Evolutionary conservation across 2,113 vertebrate genomes (phyloP), one percentile per base, ranked within the genome.

Genomic region (Pagrus major): DNA sequence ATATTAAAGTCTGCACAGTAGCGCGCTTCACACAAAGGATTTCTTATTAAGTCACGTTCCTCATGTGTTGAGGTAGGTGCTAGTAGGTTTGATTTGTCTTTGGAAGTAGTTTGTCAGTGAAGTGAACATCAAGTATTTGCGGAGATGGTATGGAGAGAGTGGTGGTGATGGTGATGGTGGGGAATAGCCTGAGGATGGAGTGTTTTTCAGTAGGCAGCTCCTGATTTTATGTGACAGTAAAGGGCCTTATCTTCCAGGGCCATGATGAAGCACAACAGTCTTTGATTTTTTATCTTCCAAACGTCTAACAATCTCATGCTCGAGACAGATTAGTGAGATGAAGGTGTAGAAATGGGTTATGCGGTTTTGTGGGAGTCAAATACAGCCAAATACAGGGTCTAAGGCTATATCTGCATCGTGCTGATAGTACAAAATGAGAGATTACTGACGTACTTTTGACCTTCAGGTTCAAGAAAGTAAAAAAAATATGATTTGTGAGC

Each of bases 191-290:
- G 74, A 66, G 88, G 89, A 85, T 71, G 80, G 84, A 87, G 84
- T 66, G 84, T 89, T 91, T 87, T 90, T 86, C 85, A 84, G 60
- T 31, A 80, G 83, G 79, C 85, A 87, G 83, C 71, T 70, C 35
- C 78, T 91, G 91, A 92, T 90, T 92, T 88, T 74, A 88, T 86
- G 87, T 91, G 93, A 92, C 93, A 91, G 92, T 84, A 86, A 83
- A 91, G 73, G 74, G 76, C 74, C 90, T 93, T 94, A 92, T 94
- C 90, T 89, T 84, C 75, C 87, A 78, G 77, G 84, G 79, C 85
- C 69, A 83, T 69, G 88, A 90, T 92, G 88, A 91, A 91, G 91
- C 86, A 89, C 85, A 80, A 76, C 88, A 70, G 71, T 86, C 83
- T 88, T 84, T 82, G 89, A 92, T 89, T 91, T 93, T 88, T 91